Base-by-base conservation (phyloP, 2,113 vertebrate genomes). In the Stigmatopora argus region DNA sequence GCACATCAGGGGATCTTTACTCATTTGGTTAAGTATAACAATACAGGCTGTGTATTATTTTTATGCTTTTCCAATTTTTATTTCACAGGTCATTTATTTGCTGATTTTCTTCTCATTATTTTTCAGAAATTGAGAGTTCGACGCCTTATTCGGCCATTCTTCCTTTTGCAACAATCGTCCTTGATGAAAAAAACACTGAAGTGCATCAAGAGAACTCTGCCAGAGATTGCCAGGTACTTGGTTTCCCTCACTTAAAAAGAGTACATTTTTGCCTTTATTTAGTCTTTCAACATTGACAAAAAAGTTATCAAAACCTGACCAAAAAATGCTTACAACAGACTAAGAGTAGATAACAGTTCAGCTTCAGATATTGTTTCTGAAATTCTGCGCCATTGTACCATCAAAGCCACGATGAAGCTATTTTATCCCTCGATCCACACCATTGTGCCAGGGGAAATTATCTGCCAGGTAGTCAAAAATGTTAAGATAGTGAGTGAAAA, bases 171-270 rank as follows among this genome's bases (percentile, higher is more conserved):
- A 85, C 96, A 98, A 81, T 99, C 97, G 2, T 96, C 97, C 2
- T 89, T 98, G 78, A 99, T 99, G 96, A 99, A 99, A 83, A 99
- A 99, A 87, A 97, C 95, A 0, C 85, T 99, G 47, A 99, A 99
- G 81, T 96, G 97, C 57, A 91, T 99, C 65, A 90, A 94, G 73
- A 91, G 92, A 68, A 97, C 97, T 0, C 82, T 99, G 72, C 95
- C 96, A 5, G 94, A 98, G 78, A 97, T 99, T 75, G 91, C 93
- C 45, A 98, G 97, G 97, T 98, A 80, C 35, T 2, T 31, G n/a
- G 69, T 10, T 31, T 3, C 26, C 14, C 35, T 1, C 21, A 19
- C 67, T 12, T 7, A 7, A 4, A 41, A 44, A 7, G 21, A 8
- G 3, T 38, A 17, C 4, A 5, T 34, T 23, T 41, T 13, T 64